Base-by-base conservation (phyloP, 2,888 invertebrate genomes). In the Eumacrocentrus americanus region DNA sequence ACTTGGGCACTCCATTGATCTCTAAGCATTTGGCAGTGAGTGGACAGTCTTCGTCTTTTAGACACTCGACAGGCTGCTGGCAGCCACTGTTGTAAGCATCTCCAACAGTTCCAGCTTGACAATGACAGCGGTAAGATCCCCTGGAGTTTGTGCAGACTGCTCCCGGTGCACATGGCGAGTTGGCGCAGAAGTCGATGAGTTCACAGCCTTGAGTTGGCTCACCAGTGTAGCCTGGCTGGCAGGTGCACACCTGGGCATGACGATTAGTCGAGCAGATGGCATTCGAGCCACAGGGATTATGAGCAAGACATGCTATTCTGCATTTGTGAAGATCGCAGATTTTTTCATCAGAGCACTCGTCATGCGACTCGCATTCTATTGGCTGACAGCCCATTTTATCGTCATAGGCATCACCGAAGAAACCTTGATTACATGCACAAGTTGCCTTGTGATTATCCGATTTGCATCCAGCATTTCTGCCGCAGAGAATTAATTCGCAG, bases 201-300 rank as follows among this genome's bases (percentile, higher is more conserved):
- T 84, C 82, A 72, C 95, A 95, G 18, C 88, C 89, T 23, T 81
- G 82, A 7, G 85, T 81, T 1, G 94, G 89, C 78, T 94, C 89
- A 2, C 94, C 94, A 0, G 91, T 91, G 72, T 87, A 94, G 0
- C 94, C 94, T 9, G 94, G 94, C 81, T 93, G 93, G 76, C 95
- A 95, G 71, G 91, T 90, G 75, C 91, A 91, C 0, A 87, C 72
- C 77, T 91, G 91, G 64, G 85, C 85, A 73, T 95, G 94, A 72
- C 88, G 88, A 78, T 93, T 91, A 1, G 93, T 90, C 0, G 92
- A 90, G 75, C 95, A 95, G 38, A 94, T 83, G 0, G 94, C 90
- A 79, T 94, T 93, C 54, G 88, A 87, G 0, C 93, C 94, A 72
- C 95, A 95, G 12, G 90, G 89, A 78, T 93, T 92, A n/a, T 88